A percentile compares a stretch with the other conserved stretches of the same genome.
Evolutionary conservation across 2,888 invertebrate genomes (phyloP).

Genomic region (Nephrotoma appendiculata): DNA sequence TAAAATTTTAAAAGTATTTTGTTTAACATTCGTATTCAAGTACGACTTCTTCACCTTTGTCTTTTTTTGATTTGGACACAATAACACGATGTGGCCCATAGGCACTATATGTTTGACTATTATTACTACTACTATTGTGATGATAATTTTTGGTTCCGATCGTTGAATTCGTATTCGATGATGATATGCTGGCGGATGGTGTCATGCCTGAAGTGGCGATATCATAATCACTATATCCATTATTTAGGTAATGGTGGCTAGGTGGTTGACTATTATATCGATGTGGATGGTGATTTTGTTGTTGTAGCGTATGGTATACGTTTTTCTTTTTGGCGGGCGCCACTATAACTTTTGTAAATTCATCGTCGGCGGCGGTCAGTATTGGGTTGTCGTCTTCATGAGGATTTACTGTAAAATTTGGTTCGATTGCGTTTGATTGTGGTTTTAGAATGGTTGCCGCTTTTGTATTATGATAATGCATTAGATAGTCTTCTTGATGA

Average conservation of each 20-base stretch:
- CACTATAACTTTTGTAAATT: not conserved
- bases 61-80: constrained; percentile 11
- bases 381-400: not conserved
- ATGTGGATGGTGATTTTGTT: not conserved
- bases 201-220: not conserved
- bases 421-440: not conserved
- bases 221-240: not conserved
- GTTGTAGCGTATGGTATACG: not conserved
- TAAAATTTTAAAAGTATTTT: not conserved
- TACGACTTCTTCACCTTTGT: constrained; percentile 8
- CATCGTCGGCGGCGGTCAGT: not conserved
- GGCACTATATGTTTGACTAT: not conserved
- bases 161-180: not conserved
- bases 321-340: not conserved
- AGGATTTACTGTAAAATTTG: not conserved
- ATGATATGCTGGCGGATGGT: not conserved
- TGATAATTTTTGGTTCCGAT: not conserved
- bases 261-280: not conserved
- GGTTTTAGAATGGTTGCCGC: not conserved
- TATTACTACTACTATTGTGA: not conserved
- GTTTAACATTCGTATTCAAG: constrained; percentile 11
- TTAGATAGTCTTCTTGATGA: constrained; percentile 10
- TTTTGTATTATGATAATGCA: constrained; percentile 7
- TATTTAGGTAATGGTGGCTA: not conserved
- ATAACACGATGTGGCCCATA: constrained; percentile 11